phyloP scores from a whole-genome alignment of 2,113 vertebrate genomes.

The Smithornis capensis region DNA sequence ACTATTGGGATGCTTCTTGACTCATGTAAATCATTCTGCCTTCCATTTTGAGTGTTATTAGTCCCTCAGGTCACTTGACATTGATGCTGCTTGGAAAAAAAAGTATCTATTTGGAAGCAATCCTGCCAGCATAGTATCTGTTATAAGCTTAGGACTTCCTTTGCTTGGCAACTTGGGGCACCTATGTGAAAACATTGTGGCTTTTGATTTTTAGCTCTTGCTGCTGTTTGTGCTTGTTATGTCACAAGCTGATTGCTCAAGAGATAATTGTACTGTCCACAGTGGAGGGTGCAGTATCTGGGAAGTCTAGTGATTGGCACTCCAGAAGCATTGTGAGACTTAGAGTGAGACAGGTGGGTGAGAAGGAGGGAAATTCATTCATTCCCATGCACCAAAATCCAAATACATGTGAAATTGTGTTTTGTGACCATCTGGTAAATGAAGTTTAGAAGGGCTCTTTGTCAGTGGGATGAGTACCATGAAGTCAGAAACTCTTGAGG shows the following conservation, averaged over 20 bases:
- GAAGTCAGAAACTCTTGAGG: not conserved
- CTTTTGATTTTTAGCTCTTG: slow-evolving; percentile 6
- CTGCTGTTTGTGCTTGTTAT: not conserved
- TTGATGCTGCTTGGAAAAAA: not conserved
- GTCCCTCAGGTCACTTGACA: not conserved
- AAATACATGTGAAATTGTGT: not conserved
- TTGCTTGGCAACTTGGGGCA: slow-evolving; percentile 4
- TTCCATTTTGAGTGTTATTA: not conserved
- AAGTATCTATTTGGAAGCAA: not conserved
- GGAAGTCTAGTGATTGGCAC: not conserved
- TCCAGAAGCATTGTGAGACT: not conserved
- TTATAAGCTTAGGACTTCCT: not conserved
- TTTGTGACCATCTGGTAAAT: not conserved
- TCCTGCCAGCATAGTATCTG: not conserved
- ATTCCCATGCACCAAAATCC: not conserved
- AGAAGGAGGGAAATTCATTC: not conserved
- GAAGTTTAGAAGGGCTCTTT: not conserved
- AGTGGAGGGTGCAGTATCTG: not conserved
- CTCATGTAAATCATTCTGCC: not conserved
- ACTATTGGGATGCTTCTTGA: not conserved
- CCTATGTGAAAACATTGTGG: slow-evolving; percentile 18
- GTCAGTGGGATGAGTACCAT: not conserved
- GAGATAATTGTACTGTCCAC: not conserved
- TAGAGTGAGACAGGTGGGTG: not conserved
- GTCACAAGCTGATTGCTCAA: not conserved